These are phyloP conservation scores for Arctopsyche grandis DNA, from an alignment of 1,140 invertebrate genomes.

Conservation along the genomic window DNA sequence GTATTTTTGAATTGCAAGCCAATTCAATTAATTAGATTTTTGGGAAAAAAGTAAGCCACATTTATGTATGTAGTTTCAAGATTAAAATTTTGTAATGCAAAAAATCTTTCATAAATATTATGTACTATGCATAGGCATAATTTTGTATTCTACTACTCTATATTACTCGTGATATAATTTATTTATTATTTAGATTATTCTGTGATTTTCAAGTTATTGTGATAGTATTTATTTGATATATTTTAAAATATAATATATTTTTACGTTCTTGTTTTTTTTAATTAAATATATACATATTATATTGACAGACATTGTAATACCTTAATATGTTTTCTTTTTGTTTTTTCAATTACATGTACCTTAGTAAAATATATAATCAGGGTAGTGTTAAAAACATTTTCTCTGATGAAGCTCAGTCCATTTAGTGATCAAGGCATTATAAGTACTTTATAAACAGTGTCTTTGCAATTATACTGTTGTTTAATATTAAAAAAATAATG, in stretches of 20 bases:
- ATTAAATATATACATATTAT: not conserved
- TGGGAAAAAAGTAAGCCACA: not conserved
- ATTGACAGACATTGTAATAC: not conserved
- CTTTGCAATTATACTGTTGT: conserved; percentile 51
- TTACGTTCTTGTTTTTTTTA: not conserved
- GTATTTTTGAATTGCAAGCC: no score
- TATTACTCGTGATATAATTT: not conserved
- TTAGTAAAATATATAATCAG: conserved; percentile 45
- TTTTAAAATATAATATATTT: not conserved
- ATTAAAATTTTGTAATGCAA: no score
- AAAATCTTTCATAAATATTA: no score
- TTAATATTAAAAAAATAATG: conserved; percentile 49
- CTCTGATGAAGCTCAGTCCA: conserved; percentile 49
- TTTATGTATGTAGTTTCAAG: not conserved
- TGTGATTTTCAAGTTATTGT: not conserved
- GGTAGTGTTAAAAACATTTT: conserved; percentile 47
- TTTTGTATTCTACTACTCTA: no score
- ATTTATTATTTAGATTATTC: not conserved
- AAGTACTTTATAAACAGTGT: conserved; percentile 43
- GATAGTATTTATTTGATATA: not conserved
- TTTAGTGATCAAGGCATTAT: conserved; percentile 48
- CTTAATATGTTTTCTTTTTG: not conserved
- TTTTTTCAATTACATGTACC: conserved; percentile 36
- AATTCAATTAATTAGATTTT: not conserved
- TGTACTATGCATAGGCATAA: no score